Evolutionary conservation across 2,888 invertebrate species (phyloP).

Genomic region (Plagodis pulveraria): DNA sequence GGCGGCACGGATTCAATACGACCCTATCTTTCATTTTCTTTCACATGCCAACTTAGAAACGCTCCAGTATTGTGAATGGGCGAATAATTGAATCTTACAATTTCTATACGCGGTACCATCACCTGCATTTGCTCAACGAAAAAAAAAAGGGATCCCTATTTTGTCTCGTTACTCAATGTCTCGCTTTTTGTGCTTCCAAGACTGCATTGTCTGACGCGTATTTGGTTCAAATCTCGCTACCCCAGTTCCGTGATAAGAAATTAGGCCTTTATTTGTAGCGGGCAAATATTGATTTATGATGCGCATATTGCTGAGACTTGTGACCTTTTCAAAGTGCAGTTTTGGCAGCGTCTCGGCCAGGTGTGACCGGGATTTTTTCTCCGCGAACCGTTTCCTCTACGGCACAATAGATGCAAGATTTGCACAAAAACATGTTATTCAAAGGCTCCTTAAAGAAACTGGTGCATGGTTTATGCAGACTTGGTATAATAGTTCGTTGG

Average conservation of each 20-base stretch:
- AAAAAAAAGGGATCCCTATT: slow-evolving; percentile 69
- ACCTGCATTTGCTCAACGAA: slow-evolving; percentile 70
- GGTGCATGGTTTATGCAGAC: slow-evolving; percentile 58
- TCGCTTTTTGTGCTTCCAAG: slow-evolving; percentile 63
- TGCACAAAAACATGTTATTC: slow-evolving; percentile 78
- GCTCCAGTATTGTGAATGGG: slow-evolving; percentile 70
- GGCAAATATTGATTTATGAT: slow-evolving; percentile 68
- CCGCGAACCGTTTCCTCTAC: slow-evolving; percentile 68
- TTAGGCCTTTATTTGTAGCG: slow-evolving; percentile 72
- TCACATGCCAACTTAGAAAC: slow-evolving; percentile 62
- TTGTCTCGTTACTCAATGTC: slow-evolving; percentile 80
- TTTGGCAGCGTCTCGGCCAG: slow-evolving; percentile 68
- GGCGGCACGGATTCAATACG: slow-evolving; percentile 31
- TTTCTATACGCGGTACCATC: slow-evolving; percentile 69
- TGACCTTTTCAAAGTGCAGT: slow-evolving; percentile 44
- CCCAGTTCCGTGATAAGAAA: slow-evolving; percentile 61
- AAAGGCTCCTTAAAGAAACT: slow-evolving; percentile 60
- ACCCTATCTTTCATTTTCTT: slow-evolving; percentile 28
- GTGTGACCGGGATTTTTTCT: slow-evolving; percentile 67
- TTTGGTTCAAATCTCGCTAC: slow-evolving; percentile 40
- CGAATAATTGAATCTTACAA: slow-evolving; percentile 77
- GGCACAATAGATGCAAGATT: slow-evolving; percentile 78
- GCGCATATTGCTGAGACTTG: slow-evolving; percentile 52
- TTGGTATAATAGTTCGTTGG: slow-evolving; percentile 50
- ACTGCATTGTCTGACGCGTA: slow-evolving; percentile 61